Base-by-base conservation (phyloP, 2,888 invertebrate genomes). In the Celastrina argiolus region DNA sequence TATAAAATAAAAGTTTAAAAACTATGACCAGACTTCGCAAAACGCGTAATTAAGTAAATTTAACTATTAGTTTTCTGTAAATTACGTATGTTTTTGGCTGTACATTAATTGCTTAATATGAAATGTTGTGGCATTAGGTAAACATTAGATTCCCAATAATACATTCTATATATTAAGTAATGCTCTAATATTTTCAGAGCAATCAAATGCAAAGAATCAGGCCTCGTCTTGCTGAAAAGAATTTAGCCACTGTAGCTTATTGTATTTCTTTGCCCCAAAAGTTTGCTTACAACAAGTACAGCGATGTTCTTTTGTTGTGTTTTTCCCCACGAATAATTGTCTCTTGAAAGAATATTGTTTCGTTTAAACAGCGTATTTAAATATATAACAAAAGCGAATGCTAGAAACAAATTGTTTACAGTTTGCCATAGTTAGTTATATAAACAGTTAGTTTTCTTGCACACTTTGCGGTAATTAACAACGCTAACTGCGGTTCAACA, bases 221-320 rank as follows among this genome's bases (percentile, higher is more conserved):
- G 10, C 18, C 12, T 16, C 18, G 18, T 45, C 18, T 56, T 56
- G n/a, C 12, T 18, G 26, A 18, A 28, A 56, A 28, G 14, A 28
- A 45, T 45, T 16, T 3, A 18, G 28, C 56, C 28, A 56, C 56
- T n/a, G 28, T n/a, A n/a, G 2, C 8, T 28, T 28, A 16, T 56
- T 56, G 5, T n/a, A 7, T 31, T 58, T 34, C 3, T 56, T 58
- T 16, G 58, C 58, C 31, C 31, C 31, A 58, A 59, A 59, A 36
- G 51, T 51, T 10, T 8, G 18, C 36, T 59, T 36, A 31, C 36
- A 8, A 18, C 16, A 36, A 34, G 34, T 58, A 31, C 6, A 31
- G n/a, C 31, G 58, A 58, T 59, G 59, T 59, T 59, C 16, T 59
- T 59, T 59, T 59, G 58, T 58, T 31, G 3, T 34, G 22, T 59